These are phyloP conservation scores for Venustaconcha ellipsiformis DNA, from an alignment of 1,140 invertebrate genomes.

Conservation along the genomic window DNA sequence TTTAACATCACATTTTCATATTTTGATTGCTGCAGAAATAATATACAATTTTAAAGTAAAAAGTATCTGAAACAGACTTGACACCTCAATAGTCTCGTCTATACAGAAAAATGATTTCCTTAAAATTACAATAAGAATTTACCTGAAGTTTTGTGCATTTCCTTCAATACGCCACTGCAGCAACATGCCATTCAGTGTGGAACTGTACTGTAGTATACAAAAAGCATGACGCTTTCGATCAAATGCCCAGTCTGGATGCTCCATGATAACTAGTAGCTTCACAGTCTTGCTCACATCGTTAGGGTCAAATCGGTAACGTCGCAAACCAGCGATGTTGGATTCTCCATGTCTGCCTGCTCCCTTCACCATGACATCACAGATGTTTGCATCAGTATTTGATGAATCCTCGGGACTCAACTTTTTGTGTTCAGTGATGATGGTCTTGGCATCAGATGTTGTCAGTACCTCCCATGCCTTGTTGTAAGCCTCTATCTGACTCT, in stretches of 20 bases:
- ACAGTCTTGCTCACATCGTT: slow-evolving; percentile 29
- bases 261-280: slow-evolving; percentile 45
- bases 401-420: slow-evolving; percentile 39
- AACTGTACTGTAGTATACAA: slow-evolving; percentile 51
- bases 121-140: slow-evolving; percentile 10
- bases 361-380: slow-evolving; percentile 52
- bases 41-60: too few species aligned
- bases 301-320: slow-evolving; percentile 30
- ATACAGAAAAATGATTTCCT: not conserved
- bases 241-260: slow-evolving; percentile 48
- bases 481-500: slow-evolving; percentile 43
- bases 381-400: slow-evolving; percentile 32
- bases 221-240: slow-evolving; percentile 53
- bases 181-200: slow-evolving; percentile 47
- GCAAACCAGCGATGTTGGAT: slow-evolving; percentile 37
- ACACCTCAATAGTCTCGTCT: not conserved
- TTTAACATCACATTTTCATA: too few species aligned
- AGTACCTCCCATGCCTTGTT: slow-evolving; percentile 45
- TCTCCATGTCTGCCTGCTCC: slow-evolving; percentile 36
- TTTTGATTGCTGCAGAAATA: too few species aligned
- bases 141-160: slow-evolving; percentile 45
- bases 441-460: slow-evolving; percentile 31
- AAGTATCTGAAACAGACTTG: too few species aligned
- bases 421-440: slow-evolving; percentile 43
- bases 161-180: slow-evolving; percentile 51